Base-by-base conservation (phyloP, 2,797 vertebrate genomes). In the Dicrostonyx torquatus region DNA sequence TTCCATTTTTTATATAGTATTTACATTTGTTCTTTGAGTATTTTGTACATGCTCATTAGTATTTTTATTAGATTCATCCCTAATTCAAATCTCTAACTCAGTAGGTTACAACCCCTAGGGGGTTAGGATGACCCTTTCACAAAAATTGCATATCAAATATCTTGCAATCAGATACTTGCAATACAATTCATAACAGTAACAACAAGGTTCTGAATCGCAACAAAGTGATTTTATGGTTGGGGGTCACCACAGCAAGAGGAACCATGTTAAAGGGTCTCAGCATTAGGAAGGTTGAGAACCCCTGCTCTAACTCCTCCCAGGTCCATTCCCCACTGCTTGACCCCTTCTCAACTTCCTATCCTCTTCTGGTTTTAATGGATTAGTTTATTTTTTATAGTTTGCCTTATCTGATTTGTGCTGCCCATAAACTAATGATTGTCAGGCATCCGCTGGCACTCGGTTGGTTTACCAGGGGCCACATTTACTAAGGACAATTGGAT, bases 1-100 rank as follows among this genome's bases (percentile, higher is more conserved):
- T 95, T 97, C 89, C 87, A 75, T 94, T 93, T 77, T 24, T 72
- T 55, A 55, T 87, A 55, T 5, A 26, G 48, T 40, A 55, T 55
- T 84, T 55, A 40, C 7, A 20, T 29, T 55, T 17, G 6, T 29
- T 87, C 48, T 55, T 31, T 29, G 84, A 55, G 84, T 29, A 55
- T 40, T 72, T 72, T 48, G 15, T 31, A 31, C 48, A 31, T 55
- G 15, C 2, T 55, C 2, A 40, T 37, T 40, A 29, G 14, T 40
- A 40, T 34, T 53, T 40, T 72, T 55, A 31, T 40, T 72, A 37
- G n/a, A 40, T 40, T 55, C n/a, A 72, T 68, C n/a, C n/a, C 15
- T n/a, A 26, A 31, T 11, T 55, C 37, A 70, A 55, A 11, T 14
- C 14, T n/a, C 82, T 45, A 83, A 45, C 26, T 84, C 40, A 14